Evolutionary conservation across 2,113 vertebrate species (phyloP), one percentile per base, ranked within the genome.

Genomic region (Lagopus leucura): DNA sequence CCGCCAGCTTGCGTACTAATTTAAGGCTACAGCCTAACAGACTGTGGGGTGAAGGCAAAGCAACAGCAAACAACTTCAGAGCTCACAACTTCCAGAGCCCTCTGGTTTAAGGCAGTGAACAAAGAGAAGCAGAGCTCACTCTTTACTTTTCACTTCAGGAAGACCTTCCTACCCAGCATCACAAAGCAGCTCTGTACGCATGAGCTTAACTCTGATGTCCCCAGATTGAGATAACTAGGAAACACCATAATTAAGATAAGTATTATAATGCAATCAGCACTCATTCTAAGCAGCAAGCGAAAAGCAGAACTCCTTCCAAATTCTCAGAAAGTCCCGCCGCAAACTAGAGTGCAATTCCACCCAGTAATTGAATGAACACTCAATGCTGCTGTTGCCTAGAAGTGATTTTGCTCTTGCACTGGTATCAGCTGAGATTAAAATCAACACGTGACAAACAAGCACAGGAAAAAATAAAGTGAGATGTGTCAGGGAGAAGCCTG

Each of bases 141-240:
- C 5, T 27, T n/a, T 28, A 10, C 8, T 17, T 55, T 36, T 50
- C 34, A 36, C 16, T 48, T 14, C 22, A 30, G 40, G 54, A 66
- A 76, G 34, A 76, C 19, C 32, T 67, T 8, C 45, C 43, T 50
- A 15, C 10, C 73, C 54, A 32, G 55, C 11, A 58, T 19, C 32
- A 58, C 55, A 58, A 20, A 69, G 65, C 43, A 38, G 43, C n/a
- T 55, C 63, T 61, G 43, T 3, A 28, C 0, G 0, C 3, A 8
- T 2, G 57, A 47, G 19, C 36, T 43, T 25, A 34, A 47, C 54
- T 14, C 55, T 0, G 0, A 67, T 18, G 18, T 36, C 64, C 32
- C 40, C 38, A n/a, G 60, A 34, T 47, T 47, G n/a, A 25, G 43
- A 1, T 58, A 82, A 58, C 21, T 10, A 36, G 48, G 27, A 9